A percentile compares a stretch with the other conserved stretches of the same genome.
These are phyloP conservation scores for Beris morrisii DNA, from an alignment of 2,888 invertebrate genomes.

Conservation along the genomic window DNA sequence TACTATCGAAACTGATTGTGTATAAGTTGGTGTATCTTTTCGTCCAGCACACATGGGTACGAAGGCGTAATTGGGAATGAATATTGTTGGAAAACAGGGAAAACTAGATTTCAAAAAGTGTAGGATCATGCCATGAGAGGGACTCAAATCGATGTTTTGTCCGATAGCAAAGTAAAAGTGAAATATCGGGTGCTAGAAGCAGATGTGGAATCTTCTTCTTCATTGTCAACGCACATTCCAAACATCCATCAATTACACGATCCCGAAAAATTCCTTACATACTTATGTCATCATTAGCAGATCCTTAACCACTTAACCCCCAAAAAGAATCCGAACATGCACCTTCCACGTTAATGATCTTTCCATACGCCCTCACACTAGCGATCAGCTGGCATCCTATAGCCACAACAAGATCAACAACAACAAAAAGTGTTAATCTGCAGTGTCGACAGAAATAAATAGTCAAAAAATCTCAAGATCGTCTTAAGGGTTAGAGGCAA, in stretches of 20 bases:
- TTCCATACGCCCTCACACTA: conserved; percentile 10
- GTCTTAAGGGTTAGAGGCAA: conserved; percentile 10
- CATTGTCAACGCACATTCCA: not conserved
- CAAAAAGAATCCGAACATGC: conserved; percentile 5
- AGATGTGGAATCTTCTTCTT: conserved; percentile 16
- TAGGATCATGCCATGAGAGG: too few species aligned
- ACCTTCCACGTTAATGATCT: conserved; percentile 25
- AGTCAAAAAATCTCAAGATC: conserved; percentile 17
- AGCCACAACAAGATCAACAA: not conserved
- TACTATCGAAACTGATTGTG: too few species aligned
- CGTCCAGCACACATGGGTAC: too few species aligned
- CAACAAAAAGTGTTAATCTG: conserved; percentile 26
- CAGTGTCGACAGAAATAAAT: conserved; percentile 22
- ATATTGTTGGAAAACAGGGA: too few species aligned
- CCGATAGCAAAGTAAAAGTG: too few species aligned
- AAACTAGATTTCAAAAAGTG: too few species aligned
- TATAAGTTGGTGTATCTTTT: too few species aligned
- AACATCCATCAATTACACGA: not conserved
- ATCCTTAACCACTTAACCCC: conserved; percentile 26
- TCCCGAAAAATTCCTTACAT: conserved; percentile 6
- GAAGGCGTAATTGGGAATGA: too few species aligned
- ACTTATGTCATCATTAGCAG: conserved; percentile 23
- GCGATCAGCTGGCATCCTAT: not conserved
- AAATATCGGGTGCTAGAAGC: not conserved
- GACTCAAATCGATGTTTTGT: too few species aligned